phyloP scores from a whole-genome alignment of 2,113 vertebrate species.

The Nycticorax nycticorax region DNA sequence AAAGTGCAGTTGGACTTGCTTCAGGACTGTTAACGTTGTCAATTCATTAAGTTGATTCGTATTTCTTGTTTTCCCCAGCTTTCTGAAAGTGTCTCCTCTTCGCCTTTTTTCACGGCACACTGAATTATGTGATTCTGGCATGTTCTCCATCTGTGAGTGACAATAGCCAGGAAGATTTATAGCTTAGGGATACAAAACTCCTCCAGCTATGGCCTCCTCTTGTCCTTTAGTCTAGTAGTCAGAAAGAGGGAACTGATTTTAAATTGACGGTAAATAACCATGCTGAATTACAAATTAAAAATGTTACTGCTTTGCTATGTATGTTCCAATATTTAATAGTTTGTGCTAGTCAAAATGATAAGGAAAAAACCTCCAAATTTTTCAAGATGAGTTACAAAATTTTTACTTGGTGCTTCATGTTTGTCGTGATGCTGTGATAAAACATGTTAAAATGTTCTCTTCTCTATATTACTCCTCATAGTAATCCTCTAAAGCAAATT shows the following conservation, averaged over 20 bases:
- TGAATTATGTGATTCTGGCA: conserved; percentile 26
- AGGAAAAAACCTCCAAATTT: background rate
- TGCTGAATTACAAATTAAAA: background rate
- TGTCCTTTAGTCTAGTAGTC: background rate
- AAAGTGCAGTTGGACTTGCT: background rate
- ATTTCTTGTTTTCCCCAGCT: background rate
- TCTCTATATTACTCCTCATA: background rate
- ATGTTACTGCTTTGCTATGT: background rate
- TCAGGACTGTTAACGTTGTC: background rate
- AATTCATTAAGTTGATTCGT: conserved; percentile 29
- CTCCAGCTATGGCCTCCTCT: background rate
- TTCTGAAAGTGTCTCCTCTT: background rate
- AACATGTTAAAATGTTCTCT: background rate
- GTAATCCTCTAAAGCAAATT: background rate
- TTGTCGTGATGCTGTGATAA: background rate
- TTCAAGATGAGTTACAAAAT: background rate
- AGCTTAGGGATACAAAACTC: background rate
- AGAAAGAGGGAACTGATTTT: background rate
- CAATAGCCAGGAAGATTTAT: background rate
- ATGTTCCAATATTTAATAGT: background rate
- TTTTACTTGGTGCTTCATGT: background rate
- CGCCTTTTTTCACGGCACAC: background rate
- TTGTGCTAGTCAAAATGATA: background rate
- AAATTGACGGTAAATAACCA: background rate
- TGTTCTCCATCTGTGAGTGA: background rate